Conservation (phyloP, 92 coral and sea anemone genomes). For the Actinernus sp. region DNA sequence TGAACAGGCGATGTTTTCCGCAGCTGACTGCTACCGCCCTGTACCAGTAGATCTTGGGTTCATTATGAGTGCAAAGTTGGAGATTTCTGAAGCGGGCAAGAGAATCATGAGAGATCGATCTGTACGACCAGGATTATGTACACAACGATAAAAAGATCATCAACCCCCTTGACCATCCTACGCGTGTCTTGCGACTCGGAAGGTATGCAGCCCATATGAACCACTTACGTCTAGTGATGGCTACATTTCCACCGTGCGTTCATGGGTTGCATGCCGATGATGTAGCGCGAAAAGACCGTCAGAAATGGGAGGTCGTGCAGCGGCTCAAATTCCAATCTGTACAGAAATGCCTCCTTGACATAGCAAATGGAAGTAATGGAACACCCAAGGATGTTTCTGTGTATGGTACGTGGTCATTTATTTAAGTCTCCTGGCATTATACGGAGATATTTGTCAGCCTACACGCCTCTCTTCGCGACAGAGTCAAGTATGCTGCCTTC, state of each 20-base stretch:
- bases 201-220: slow-evolving; percentile 1
- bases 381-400: slow-evolving; percentile 53
- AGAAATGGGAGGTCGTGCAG: too few relatives aligned
- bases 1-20: neutral
- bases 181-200: neutral
- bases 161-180: neutral
- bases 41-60: neutral
- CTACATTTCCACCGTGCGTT: neutral
- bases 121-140: neutral
- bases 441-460: slow-evolving; percentile 62
- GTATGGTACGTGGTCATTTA: slow-evolving; percentile 62
- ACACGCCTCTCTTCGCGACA: slow-evolving; percentile 61
- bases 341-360: slow-evolving; percentile 56
- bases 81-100: neutral
- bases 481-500: slow-evolving; percentile 58
- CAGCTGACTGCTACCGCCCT: neutral
- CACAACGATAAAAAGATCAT: neutral
- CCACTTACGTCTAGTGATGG: neutral
- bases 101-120: neutral
- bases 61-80: neutral
- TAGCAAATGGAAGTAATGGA: slow-evolving; percentile 46
- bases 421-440: slow-evolving; percentile 57
- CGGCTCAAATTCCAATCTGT: slow-evolving; percentile 52
- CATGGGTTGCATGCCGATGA: slow-evolving; percentile 3
- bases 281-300: too few relatives aligned